Evolutionary conservation across 1,140 invertebrate species (phyloP).

Genomic region (Fopius arisanus): DNA sequence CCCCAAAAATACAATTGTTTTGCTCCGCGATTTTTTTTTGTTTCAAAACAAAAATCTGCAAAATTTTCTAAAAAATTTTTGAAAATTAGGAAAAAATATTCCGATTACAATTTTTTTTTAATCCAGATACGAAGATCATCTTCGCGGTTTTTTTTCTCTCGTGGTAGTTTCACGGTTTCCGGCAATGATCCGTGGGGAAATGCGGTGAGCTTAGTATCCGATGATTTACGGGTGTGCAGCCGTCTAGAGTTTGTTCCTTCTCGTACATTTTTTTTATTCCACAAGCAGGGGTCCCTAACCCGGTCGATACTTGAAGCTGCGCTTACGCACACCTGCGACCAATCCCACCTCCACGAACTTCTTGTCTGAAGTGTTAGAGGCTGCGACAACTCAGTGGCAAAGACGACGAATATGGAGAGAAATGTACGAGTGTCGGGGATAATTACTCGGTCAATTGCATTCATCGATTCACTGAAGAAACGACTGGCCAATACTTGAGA

Average conservation of each 20-base stretch:
- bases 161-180: background rate
- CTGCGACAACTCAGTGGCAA: background rate
- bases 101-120: too few species aligned
- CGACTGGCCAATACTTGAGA: too few species aligned
- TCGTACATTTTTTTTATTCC: background rate
- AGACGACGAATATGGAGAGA: background rate
- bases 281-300: background rate
- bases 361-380: constrained; percentile 16
- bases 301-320: constrained; percentile 25
- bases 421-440: background rate
- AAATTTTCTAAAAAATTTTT: too few species aligned
- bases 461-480: background rate
- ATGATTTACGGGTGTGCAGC: background rate
- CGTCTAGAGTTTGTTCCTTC: background rate
- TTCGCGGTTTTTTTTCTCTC: background rate
- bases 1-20: too few species aligned
- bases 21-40: too few species aligned
- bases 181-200: background rate
- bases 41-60: too few species aligned
- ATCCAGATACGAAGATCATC: too few species aligned
- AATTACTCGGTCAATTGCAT: background rate
- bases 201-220: background rate
- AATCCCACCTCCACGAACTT: constrained; percentile 2
- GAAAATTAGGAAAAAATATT: too few species aligned
- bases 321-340: constrained; percentile 28